Evolutionary conservation across 2,888 invertebrate genomes (phyloP), one percentile per base, ranked within the genome.

Genomic region (Pycnomerus fuliginosus): DNA sequence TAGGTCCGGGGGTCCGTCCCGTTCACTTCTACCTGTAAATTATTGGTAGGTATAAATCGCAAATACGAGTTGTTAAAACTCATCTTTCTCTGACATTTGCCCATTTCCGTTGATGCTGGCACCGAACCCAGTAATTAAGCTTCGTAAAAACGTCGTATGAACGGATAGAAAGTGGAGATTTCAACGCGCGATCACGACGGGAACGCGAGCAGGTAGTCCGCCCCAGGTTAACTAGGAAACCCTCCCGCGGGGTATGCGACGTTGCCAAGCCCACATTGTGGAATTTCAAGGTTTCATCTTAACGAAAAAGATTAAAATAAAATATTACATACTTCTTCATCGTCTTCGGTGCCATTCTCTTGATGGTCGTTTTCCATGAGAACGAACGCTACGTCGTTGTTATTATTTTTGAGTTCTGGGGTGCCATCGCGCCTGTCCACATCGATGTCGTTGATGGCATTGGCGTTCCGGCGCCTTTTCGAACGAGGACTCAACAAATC

Each of bases 341-440:
- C 69, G 16, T 70, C 70, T 16, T 64, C 64, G 30, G 63, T 60
- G 31, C 64, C 62, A 29, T 67, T 67, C 44, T 68, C 64, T 33
- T 59, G 59, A 16, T 52, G 59, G 2, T 70, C 69, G 12, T 70
- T 71, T 28, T 74, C 72, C 65, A 74, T 72, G 44, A 76, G 63
- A 29, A 74, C 74, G 54, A 74, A 75, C 7, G 68, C 66, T n/a
- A 74, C 74, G 52, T 74, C 74, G 52, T 72, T 71, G 55, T 69
- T 74, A 60, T 69, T 54, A 37, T 64, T 66, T 43, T 68, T 68
- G 13, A 68, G 54, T 38, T 69, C 66, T 13, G 63, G 61, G 8
- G 65, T 59, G 8, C 55, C 55, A 42, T 57, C 59, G 23, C 56
- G 50, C 15, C 59, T 30, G 22, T 56, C 53, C 36, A 52, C 48